Percentiles rank a stretch among this genome's conserved stretches.
phyloP scores from a whole-genome alignment of 2,888 invertebrate genomes.

The Parnassius glacialis region DNA sequence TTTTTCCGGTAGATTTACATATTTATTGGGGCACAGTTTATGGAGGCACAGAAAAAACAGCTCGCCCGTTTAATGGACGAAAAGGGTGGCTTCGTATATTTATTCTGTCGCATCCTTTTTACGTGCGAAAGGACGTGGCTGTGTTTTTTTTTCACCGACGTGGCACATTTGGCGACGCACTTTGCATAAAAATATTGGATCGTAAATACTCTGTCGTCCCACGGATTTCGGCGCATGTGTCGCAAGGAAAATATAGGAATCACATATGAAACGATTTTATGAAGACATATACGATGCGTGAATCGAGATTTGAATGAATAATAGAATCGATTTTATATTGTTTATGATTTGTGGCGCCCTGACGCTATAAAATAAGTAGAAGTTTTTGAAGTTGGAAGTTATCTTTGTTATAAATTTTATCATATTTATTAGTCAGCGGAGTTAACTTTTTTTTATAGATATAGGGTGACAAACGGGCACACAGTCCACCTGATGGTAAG shows the following conservation, averaged over 20 bases:
- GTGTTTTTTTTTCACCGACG: constrained; percentile 72
- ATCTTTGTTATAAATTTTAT: too few relatives aligned
- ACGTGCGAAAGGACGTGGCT: constrained; percentile 73
- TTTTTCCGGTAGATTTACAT: constrained; percentile 76
- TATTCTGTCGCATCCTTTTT: constrained; percentile 81
- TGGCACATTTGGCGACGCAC: constrained; percentile 78
- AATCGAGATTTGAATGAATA: constrained; percentile 62
- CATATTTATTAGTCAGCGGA: too few relatives aligned
- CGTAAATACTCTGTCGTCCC: constrained; percentile 69
- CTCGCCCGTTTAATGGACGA: constrained; percentile 77
- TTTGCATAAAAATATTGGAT: constrained; percentile 80
- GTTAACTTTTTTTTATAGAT: too few relatives aligned
- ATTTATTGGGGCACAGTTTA: constrained; percentile 81
- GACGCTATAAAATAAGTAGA: neutral
- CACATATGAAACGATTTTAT: constrained; percentile 62
- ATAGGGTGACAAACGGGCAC: too few relatives aligned
- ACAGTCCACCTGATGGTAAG: too few relatives aligned
- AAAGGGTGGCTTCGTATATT: constrained; percentile 80
- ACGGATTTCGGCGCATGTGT: constrained; percentile 67
- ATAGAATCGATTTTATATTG: constrained; percentile 31
- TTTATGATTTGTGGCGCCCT: constrained; percentile 14
- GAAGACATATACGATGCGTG: constrained; percentile 46
- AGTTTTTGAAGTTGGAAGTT: neutral
- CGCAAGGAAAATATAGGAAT: constrained; percentile 64
- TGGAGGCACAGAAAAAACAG: constrained; percentile 73